Percentiles rank a stretch among this genome's conserved stretches.
These are phyloP conservation scores for Tridacna gigas DNA, from an alignment of 2,888 invertebrate genomes.

Conservation along the genomic window DNA sequence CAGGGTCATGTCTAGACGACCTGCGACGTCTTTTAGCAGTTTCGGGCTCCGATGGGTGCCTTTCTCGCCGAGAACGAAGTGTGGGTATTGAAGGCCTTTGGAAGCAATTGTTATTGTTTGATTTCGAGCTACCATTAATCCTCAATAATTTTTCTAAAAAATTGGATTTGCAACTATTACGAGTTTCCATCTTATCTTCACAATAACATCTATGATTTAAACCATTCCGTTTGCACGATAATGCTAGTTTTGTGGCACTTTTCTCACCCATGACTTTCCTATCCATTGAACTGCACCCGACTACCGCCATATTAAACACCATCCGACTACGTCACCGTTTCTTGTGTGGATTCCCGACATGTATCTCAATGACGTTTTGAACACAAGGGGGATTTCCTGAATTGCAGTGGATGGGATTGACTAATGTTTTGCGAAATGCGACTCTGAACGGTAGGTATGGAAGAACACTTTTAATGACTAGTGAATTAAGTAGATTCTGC, in stretches of 20 bases:
- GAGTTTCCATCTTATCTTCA: conserved; percentile 73
- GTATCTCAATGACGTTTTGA: conserved; percentile 29
- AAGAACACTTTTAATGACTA: too few species aligned
- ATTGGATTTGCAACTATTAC: conserved; percentile 68
- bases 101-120: conserved; percentile 73
- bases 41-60: conserved; percentile 68
- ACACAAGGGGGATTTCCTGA: conserved; percentile 38
- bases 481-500: too few species aligned
- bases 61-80: conserved; percentile 77
- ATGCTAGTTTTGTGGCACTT: conserved; percentile 69
- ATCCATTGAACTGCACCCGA: conserved; percentile 80
- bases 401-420: background rate
- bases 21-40: conserved; percentile 71
- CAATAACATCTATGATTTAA: conserved; percentile 74
- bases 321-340: conserved; percentile 77
- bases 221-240: conserved; percentile 80
- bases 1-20: conserved; percentile 72
- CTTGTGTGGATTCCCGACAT: conserved; percentile 71
- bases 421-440: too few species aligned
- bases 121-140: conserved; percentile 73
- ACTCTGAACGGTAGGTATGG: too few species aligned
- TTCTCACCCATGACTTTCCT: conserved; percentile 75
- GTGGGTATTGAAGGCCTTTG: conserved; percentile 79
- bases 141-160: conserved; percentile 68
- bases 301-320: conserved; percentile 81